Evolutionary conservation across 1,140 invertebrate genomes (phyloP).

Genomic region (Magallana angulata): DNA sequence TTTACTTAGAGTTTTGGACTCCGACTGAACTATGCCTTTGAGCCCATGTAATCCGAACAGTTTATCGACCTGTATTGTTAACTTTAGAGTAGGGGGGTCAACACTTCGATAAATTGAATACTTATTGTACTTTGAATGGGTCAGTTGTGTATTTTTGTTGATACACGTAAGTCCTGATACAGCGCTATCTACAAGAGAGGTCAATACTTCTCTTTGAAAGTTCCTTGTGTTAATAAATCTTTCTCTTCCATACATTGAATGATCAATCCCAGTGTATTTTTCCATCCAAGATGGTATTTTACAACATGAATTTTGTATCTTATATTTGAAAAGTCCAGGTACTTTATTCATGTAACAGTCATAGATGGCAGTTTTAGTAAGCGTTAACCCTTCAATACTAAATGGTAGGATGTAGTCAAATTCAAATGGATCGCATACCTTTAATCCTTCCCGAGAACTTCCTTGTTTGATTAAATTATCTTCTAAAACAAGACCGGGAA

Average conservation of each 20-base stretch:
- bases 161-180: background rate
- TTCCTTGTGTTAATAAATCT: background rate
- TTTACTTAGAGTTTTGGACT: background rate
- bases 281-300: background rate
- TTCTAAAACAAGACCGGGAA: background rate
- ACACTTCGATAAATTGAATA: background rate
- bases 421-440: background rate
- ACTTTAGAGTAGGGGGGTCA: background rate
- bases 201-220: constrained; percentile 4
- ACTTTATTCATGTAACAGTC: background rate
- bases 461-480: constrained; percentile 15
- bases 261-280: background rate
- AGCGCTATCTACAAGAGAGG: background rate
- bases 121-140: background rate
- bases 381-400: background rate
- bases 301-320: background rate
- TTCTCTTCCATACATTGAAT: background rate
- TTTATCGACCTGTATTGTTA: background rate
- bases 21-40: background rate
- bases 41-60: background rate
- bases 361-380: background rate
- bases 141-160: background rate
- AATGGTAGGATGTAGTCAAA: background rate
- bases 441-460: background rate
- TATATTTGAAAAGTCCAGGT: constrained; percentile 6